These are phyloP conservation scores for Helobdella robusta DNA, from an alignment of 2,888 invertebrate genomes.

Conservation along the genomic window DNA sequence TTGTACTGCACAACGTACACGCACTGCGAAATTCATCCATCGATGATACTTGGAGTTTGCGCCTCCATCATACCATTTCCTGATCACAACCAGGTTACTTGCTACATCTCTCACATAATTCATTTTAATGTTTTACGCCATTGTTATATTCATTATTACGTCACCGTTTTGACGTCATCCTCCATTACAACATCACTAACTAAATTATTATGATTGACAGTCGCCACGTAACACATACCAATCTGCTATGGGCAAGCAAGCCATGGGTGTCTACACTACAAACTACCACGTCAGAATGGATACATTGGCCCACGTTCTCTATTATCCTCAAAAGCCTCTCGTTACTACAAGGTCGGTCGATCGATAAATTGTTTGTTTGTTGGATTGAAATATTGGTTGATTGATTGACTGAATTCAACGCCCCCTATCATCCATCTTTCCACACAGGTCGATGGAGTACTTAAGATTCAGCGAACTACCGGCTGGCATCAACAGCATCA, in stretches of 20 bases:
- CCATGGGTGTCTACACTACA: slow-evolving; percentile 87
- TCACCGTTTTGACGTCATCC: too few relatives aligned
- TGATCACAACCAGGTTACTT: slow-evolving; percentile 92
- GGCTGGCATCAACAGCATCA: slow-evolving; percentile 79
- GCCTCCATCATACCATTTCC: slow-evolving; percentile 99
- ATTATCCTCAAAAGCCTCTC: slow-evolving; percentile 97
- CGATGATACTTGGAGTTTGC: slow-evolving; percentile 98
- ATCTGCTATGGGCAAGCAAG: slow-evolving; percentile 99
- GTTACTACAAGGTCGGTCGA: slow-evolving; percentile 92
- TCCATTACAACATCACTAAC: too few relatives aligned
- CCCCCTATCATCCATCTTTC: too few relatives aligned
- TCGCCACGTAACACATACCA: slow-evolving; percentile 99
- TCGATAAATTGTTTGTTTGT: too few relatives aligned
- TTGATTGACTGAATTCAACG: too few relatives aligned
- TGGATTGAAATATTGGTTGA: too few relatives aligned
- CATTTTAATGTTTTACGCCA: too few relatives aligned
- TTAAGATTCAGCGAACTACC: slow-evolving; percentile 55
- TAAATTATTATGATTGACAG: slow-evolving; percentile 39
- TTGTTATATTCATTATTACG: too few relatives aligned
- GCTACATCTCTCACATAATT: too few relatives aligned
- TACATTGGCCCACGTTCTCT: slow-evolving; percentile 92
- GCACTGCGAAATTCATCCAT: slow-evolving; percentile 99
- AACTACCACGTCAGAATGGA: slow-evolving; percentile 99
- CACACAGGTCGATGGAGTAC: slow-evolving; percentile 99
- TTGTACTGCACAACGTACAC: slow-evolving; percentile 94